phyloP scores from a whole-genome alignment of 2,113 vertebrate genomes.

The Rhombomys opimus region DNA sequence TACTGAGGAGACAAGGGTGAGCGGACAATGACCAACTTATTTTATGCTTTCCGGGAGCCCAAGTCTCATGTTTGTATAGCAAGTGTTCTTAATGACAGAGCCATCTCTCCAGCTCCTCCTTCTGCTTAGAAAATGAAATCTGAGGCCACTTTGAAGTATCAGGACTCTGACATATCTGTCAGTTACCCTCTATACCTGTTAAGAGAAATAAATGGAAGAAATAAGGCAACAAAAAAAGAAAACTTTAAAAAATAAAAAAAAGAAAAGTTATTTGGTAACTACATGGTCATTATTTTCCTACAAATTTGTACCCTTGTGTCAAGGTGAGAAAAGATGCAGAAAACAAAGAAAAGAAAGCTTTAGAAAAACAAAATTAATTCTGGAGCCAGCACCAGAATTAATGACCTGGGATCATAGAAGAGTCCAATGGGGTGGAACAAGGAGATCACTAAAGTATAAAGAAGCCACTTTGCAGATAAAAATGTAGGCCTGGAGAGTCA shows the following conservation, averaged over 20 bases:
- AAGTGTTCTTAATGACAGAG: background rate
- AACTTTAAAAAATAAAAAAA: background rate
- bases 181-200: background rate
- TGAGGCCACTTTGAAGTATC: background rate
- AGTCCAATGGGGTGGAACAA: background rate
- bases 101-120: background rate
- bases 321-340: background rate
- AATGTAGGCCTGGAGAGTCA: background rate
- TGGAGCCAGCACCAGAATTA: background rate
- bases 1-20: background rate
- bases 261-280: background rate
- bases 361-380: conserved; percentile 44
- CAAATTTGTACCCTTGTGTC: conserved; percentile 5
- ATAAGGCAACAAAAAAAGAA: background rate
- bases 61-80: background rate
- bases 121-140: conserved; percentile 39
- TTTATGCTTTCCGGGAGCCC: background rate
- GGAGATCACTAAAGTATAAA: background rate
- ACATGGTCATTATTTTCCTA: background rate
- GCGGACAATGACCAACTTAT: background rate
- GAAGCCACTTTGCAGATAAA: background rate
- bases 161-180: background rate
- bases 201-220: background rate
- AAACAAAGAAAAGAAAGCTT: background rate
- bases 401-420: background rate